These are phyloP conservation scores for Drosophila punjabiensis DNA, from an alignment of 1,140 invertebrate species.

Conservation along the genomic window DNA sequence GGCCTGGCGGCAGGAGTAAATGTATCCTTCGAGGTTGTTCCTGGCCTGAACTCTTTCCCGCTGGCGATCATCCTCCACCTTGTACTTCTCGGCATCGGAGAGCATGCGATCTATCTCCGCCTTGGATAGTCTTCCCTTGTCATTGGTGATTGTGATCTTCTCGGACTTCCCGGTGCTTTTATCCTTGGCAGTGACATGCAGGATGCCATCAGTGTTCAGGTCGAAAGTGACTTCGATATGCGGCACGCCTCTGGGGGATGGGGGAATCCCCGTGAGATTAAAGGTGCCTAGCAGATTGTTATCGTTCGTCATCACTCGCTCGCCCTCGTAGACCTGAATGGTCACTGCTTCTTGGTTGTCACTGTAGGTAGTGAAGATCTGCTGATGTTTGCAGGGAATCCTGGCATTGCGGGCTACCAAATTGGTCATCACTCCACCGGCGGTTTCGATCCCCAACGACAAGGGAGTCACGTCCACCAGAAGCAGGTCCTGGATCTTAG, in stretches of 20 bases:
- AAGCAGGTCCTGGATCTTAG: constrained; percentile 91
- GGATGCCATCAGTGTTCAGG: constrained; percentile 92
- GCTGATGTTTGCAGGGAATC: constrained; percentile 90
- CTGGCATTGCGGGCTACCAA: constrained; percentile 89
- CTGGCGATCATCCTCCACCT: constrained; percentile 89
- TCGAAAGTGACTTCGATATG: constrained; percentile 91
- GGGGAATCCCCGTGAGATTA: constrained; percentile 91
- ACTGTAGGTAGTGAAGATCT: constrained; percentile 89
- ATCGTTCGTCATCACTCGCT: constrained; percentile 91
- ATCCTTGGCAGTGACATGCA: constrained; percentile 93
- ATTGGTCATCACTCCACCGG: constrained; percentile 89
- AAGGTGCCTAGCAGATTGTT: constrained; percentile 94
- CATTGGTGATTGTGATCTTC: constrained; percentile 95
- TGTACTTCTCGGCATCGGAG: constrained; percentile 90
- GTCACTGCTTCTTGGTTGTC: constrained; percentile 92
- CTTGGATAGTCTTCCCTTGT: constrained; percentile 95
- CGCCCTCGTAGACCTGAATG: constrained; percentile 91
- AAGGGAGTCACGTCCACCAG: constrained; percentile 91
- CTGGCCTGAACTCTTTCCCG: constrained; percentile 89
- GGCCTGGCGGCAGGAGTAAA: constrained; percentile 92
- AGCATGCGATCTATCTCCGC: constrained; percentile 97
- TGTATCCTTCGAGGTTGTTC: constrained; percentile 94
- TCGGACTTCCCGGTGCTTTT: constrained; percentile 91
- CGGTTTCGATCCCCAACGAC: constrained; percentile 90
- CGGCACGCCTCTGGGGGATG: constrained; percentile 88